Evolutionary conservation across 1,140 invertebrate genomes (phyloP).

Genomic region (Drosophila trapezifrons): DNA sequence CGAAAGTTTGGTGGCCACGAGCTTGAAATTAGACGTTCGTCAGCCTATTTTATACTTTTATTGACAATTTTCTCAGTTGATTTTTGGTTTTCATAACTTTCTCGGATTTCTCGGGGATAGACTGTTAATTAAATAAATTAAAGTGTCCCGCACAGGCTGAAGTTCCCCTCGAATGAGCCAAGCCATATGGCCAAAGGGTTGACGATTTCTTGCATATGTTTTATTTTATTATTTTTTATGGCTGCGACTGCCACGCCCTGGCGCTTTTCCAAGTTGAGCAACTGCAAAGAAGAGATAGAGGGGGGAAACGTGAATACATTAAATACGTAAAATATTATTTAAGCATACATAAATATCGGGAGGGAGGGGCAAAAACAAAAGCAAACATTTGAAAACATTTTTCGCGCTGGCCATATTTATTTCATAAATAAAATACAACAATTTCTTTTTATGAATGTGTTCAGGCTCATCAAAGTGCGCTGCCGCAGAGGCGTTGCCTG

Average conservation of each 20-base stretch:
- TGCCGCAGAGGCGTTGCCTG: constrained; percentile 37
- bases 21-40: constrained; percentile 65
- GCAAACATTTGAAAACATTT: constrained; percentile 49
- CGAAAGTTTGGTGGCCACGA: constrained; percentile 68
- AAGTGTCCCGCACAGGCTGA: constrained; percentile 49
- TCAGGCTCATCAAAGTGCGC: constrained; percentile 60
- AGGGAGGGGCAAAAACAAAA: constrained; percentile 18
- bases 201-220: constrained; percentile 17
- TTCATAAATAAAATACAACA: constrained; percentile 39
- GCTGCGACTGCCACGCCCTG: constrained; percentile 60
- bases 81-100: constrained; percentile 20
- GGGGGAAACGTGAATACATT: constrained; percentile 24
- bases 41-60: constrained; percentile 42
- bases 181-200: constrained; percentile 42
- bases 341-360: constrained; percentile 62
- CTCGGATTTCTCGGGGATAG: constrained; percentile 10
- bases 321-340: constrained; percentile 54
- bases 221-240: constrained; percentile 13
- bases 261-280: constrained; percentile 71
- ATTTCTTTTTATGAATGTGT: constrained; percentile 53
- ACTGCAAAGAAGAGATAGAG: constrained; percentile 61
- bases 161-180: constrained; percentile 55
- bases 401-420: constrained; percentile 28
- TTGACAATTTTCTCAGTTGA: constrained; percentile 15
- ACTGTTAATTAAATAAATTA: constrained; percentile 63